Conservation (phyloP, 2,888 invertebrate genomes). For the Galeopsomyia nigrocyanea region DNA sequence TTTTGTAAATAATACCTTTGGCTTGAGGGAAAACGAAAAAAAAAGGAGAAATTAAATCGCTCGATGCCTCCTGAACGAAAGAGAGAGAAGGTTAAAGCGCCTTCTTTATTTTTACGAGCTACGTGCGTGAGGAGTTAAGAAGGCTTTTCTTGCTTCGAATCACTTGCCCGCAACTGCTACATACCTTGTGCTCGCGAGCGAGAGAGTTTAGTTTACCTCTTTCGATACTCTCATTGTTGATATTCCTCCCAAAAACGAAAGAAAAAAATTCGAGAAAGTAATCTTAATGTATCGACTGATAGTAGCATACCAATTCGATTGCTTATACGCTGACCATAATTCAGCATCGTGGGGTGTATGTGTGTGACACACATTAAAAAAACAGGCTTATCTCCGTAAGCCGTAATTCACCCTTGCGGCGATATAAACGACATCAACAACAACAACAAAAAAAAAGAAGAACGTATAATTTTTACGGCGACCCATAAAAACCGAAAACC, state of each 20-base stretch:
- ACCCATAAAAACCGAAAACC: conserved; percentile 13
- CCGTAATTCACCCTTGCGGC: too few species aligned
- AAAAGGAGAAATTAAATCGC: conserved; percentile 9
- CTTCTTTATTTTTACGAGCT: conserved; percentile 43
- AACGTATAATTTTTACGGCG: neutral
- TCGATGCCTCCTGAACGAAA: conserved; percentile 21
- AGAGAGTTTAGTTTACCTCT: conserved; percentile 20
- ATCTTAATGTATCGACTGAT: too few species aligned
- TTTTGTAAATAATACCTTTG: conserved; percentile 38
- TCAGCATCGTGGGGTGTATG: too few species aligned
- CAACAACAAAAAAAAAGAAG: too few species aligned
- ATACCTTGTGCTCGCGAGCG: neutral
- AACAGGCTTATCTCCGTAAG: too few species aligned
- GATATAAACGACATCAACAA: too few species aligned
- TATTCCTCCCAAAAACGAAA: too few species aligned
- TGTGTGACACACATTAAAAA: too few species aligned
- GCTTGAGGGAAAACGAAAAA: neutral
- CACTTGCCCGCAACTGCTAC: conserved; percentile 12
- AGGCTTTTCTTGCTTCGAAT: conserved; percentile 22
- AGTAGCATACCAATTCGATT: too few species aligned
- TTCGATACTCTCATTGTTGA: neutral
- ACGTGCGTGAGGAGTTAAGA: conserved; percentile 28
- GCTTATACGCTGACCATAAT: too few species aligned
- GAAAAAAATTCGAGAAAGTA: too few species aligned
- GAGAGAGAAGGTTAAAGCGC: neutral